Conservation (phyloP, 2,888 invertebrate genomes). For the Belgica antarctica region DNA sequence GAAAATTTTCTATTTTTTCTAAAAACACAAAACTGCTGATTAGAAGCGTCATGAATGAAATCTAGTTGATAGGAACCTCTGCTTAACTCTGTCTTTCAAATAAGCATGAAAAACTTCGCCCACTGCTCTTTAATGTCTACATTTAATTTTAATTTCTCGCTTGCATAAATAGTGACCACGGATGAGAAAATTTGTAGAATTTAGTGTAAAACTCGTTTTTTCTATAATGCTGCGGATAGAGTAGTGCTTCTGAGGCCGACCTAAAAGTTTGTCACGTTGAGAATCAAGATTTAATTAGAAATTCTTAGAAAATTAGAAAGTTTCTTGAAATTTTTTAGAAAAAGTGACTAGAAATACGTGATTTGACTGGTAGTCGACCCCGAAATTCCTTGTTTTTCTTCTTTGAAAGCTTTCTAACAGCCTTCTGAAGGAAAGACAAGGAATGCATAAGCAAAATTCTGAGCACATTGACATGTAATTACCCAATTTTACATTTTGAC, state of each 20-base stretch:
- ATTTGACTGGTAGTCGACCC: background rate
- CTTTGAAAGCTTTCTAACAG: too few relatives aligned
- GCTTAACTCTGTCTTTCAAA: constrained; percentile 1
- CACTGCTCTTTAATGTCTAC: constrained; percentile 8
- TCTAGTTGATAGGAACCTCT: background rate
- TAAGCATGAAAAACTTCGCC: background rate
- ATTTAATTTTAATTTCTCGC: background rate
- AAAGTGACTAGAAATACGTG: background rate
- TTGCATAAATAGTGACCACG: background rate
- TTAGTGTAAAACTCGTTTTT: constrained; percentile 28
- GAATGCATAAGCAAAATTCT: background rate
- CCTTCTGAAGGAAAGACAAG: background rate
- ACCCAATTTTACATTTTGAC: background rate
- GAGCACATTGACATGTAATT: constrained; percentile 12
- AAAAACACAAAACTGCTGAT: background rate
- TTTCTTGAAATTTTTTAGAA: too few relatives aligned
- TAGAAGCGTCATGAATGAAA: background rate
- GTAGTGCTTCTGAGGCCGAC: too few relatives aligned
- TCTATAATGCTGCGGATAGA: too few relatives aligned
- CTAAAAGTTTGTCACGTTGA: too few relatives aligned
- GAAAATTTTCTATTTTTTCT: constrained; percentile 16
- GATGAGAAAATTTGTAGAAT: constrained; percentile 12
- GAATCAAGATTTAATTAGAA: too few relatives aligned
- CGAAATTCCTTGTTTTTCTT: too few relatives aligned
- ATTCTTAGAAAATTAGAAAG: too few relatives aligned